These are phyloP conservation scores for Clarias macrocephalus DNA, from an alignment of 2,113 vertebrate species.

Conservation along the genomic window DNA sequence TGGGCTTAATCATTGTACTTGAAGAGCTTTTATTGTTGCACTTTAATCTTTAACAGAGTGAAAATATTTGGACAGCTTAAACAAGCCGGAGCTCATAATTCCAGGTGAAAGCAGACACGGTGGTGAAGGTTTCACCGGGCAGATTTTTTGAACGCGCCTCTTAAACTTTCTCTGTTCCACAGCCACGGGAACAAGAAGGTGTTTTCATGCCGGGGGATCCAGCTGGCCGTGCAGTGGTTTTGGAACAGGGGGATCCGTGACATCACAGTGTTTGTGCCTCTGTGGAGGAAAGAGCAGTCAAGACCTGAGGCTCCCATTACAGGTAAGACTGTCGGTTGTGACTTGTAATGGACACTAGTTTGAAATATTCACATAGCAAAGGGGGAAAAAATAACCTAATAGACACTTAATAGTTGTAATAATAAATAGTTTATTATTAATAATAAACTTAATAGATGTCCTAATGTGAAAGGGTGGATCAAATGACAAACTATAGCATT, in stretches of 20 bases:
- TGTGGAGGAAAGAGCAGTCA: conserved; percentile 86
- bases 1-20: background rate
- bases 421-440: no score
- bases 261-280: conserved; percentile 89
- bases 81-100: background rate
- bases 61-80: background rate
- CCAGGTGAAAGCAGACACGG: background rate
- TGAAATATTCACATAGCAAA: no score
- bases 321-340: conserved; percentile 67
- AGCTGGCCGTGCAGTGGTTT: conserved; percentile 90
- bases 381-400: no score
- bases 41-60: background rate
- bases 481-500: no score
- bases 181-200: conserved; percentile 89
- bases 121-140: background rate
- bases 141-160: background rate
- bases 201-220: conserved; percentile 88
- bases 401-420: no score
- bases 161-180: conserved; percentile 28
- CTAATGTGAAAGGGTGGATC: no score
- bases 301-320: conserved; percentile 80
- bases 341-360: background rate
- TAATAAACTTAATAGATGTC: no score
- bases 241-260: conserved; percentile 80
- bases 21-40: background rate